phyloP scores from a whole-genome alignment of 2,113 vertebrate species.

The Sturnus vulgaris region DNA sequence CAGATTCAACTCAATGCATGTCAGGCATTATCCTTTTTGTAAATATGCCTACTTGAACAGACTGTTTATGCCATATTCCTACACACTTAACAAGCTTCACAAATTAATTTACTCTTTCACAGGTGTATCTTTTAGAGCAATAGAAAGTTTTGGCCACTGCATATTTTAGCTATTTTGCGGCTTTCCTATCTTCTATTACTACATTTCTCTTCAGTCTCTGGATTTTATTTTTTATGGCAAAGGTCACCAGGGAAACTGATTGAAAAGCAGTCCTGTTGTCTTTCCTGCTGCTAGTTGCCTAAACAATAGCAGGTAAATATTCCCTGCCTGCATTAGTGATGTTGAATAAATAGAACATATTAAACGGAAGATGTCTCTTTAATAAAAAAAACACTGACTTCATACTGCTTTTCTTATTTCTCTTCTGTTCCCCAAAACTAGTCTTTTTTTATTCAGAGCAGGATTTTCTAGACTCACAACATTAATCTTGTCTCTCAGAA shows the following conservation, averaged over 20 bases:
- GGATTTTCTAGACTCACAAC: constrained; percentile 3
- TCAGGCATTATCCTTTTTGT: neutral
- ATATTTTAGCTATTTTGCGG: neutral
- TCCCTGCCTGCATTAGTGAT: neutral
- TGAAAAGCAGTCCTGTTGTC: neutral
- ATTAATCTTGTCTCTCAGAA: neutral
- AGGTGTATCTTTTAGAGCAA: neutral
- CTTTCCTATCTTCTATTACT: neutral
- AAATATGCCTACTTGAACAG: neutral
- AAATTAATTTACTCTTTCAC: neutral
- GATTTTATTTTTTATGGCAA: neutral
- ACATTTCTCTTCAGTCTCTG: neutral
- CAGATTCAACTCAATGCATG: neutral
- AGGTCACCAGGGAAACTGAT: neutral
- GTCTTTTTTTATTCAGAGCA: neutral
- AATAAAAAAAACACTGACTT: neutral
- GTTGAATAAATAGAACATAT: neutral
- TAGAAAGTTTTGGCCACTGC: neutral
- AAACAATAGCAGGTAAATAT: neutral
- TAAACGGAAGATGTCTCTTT: neutral
- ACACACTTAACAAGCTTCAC: neutral
- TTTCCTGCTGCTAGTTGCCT: neutral
- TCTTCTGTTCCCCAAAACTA: neutral
- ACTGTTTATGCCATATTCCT: neutral
- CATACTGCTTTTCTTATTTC: neutral